Evolutionary conservation across 2,888 invertebrate species (phyloP), one percentile per base, ranked within the genome.

Genomic region (Pediacus dermestoides): DNA sequence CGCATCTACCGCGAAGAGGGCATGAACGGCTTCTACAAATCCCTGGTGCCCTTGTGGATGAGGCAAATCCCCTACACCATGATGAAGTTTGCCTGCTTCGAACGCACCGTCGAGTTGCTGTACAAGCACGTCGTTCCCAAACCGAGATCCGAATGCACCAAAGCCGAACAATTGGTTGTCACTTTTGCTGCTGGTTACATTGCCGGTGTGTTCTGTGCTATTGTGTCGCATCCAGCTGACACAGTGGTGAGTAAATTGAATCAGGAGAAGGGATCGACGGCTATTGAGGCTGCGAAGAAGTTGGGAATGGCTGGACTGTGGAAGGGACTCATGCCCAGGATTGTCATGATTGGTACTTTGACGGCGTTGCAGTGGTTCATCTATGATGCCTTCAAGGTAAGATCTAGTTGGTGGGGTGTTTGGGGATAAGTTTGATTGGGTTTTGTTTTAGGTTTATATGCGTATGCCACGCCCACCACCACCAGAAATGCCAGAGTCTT

Each of bases 31-130:
- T 93, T 96, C 75, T 96, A 95, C 80, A 96, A 95, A 53, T 58
- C 59, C 36, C 75, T 97, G 46, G 92, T 90, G 30, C 97, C 97
- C 23, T 77, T 99, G 47, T 99, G 97, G 97, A 85, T 90, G 72
- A 75, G 97, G 58, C 97, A 99, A 77, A 99, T 99, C 66, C 97
- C 97, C 0, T 97, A 99, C 80, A 97, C 97, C 53, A 99, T 99
- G 97, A 97, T 97, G 96, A 99, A 97, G 77, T 97, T 97, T 70
- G 93, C 96, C 54, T 97, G 95, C 76, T 99, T 97, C 72, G 97
- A 97, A 72, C 82, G 89, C 66, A 99, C 97, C 8, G 80, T 97
- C 21, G 97, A 97, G 68, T 74, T 92, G 40, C 71, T 99, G 28
- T 99, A 99, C 76, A 60, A 57, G 71, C 74, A 78, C 66, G 92